A percentile compares a stretch with the other conserved stretches of the same genome.
Evolutionary conservation across 2,888 invertebrate species (phyloP).

Genomic region (Eucera pruinosa): DNA sequence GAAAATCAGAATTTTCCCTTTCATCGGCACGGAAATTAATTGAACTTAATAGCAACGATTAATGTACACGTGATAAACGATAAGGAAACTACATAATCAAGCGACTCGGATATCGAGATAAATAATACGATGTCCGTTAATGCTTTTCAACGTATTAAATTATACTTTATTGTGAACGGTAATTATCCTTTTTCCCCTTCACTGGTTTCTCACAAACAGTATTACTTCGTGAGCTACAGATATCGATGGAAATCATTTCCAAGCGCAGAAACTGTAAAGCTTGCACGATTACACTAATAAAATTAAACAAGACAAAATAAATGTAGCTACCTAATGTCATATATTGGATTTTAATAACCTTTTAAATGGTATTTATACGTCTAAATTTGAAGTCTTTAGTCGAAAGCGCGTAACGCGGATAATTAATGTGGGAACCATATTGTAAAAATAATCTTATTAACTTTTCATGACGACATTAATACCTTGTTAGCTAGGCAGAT

Average conservation of each 20-base stretch:
- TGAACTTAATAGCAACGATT: slow-evolving; percentile 27
- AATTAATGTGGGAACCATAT: slow-evolving; percentile 1
- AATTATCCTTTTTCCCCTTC: slow-evolving; percentile 17
- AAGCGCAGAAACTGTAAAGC: slow-evolving; percentile 13
- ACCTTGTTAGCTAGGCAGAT: slow-evolving; percentile 3
- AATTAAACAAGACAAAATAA: slow-evolving; percentile 14
- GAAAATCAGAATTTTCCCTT: neutral
- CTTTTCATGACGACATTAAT: slow-evolving; percentile 1
- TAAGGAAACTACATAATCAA: slow-evolving; percentile 25
- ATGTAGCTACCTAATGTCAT: neutral
- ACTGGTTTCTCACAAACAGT: neutral
- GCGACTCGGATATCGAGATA: slow-evolving; percentile 9
- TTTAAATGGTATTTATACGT: neutral
- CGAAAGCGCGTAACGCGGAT: neutral
- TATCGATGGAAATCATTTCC: slow-evolving; percentile 22
- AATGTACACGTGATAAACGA: slow-evolving; percentile 18
- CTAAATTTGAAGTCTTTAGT: neutral
- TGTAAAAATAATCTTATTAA: slow-evolving; percentile 7
- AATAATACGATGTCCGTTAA: slow-evolving; percentile 3
- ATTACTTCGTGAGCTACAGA: neutral
- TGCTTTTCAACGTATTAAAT: slow-evolving; percentile 19
- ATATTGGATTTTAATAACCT: neutral
- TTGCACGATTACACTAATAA: slow-evolving; percentile 18
- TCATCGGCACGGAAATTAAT: slow-evolving; percentile 1
- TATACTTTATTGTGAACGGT: neutral